phyloP scores from a whole-genome alignment of 2,888 invertebrate genomes.

The Oeneis ivallda region DNA sequence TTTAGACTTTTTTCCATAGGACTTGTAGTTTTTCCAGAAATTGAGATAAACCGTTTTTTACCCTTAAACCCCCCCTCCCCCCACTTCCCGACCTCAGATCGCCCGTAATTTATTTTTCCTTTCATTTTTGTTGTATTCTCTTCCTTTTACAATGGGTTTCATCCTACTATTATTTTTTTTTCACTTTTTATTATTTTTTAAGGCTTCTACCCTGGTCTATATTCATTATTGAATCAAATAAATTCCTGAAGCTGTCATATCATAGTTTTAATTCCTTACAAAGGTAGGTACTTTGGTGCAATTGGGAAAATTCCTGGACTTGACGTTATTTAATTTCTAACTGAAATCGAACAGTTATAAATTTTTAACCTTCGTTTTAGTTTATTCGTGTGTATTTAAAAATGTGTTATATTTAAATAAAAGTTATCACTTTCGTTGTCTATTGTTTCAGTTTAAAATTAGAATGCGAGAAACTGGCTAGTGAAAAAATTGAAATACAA shows the following conservation, averaged over 20 bases:
- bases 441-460: slow-evolving; percentile 87
- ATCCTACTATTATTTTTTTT: too few relatives aligned
- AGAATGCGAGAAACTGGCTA: slow-evolving; percentile 94
- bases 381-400: not conserved
- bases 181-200: too few relatives aligned
- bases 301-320: not conserved
- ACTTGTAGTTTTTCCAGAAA: too few relatives aligned
- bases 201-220: too few relatives aligned
- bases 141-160: too few relatives aligned
- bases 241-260: slow-evolving; percentile 4
- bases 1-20: too few relatives aligned
- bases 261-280: slow-evolving; percentile 2
- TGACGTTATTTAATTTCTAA: slow-evolving; percentile 1
- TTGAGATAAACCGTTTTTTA: too few relatives aligned
- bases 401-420: not conserved
- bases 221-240: not conserved
- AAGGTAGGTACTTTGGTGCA: too few relatives aligned
- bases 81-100: too few relatives aligned
- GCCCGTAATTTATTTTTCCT: too few relatives aligned
- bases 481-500: slow-evolving; percentile 94
- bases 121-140: too few relatives aligned
- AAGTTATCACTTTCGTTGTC: slow-evolving; percentile 23
- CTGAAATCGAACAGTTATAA: not conserved
- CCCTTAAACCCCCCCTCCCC: too few relatives aligned
- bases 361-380: slow-evolving; percentile 8